These are phyloP conservation scores for Pyrochroa serraticornis DNA, from an alignment of 2,888 invertebrate genomes.

Conservation along the genomic window DNA sequence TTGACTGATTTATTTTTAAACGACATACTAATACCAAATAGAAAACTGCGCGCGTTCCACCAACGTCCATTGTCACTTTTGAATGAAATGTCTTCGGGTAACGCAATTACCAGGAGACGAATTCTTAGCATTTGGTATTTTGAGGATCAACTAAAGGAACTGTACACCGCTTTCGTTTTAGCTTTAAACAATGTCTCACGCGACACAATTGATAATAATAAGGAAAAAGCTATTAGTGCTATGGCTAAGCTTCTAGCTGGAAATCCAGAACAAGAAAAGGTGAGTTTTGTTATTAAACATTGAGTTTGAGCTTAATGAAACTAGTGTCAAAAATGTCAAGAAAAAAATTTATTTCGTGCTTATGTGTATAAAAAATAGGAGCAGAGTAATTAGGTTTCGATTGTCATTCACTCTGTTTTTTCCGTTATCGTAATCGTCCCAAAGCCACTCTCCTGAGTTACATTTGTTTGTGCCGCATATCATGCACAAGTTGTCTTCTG, in stretches of 20 bases:
- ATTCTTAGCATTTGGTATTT: constrained; percentile 83
- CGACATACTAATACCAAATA: constrained; percentile 70
- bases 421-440: no score
- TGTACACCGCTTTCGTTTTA: constrained; percentile 68
- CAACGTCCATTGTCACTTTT: constrained; percentile 67
- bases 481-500: neutral
- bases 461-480: constrained; percentile 5
- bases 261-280: constrained; percentile 86
- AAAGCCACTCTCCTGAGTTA: neutral
- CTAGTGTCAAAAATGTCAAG: neutral
- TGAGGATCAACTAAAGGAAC: constrained; percentile 85
- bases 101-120: constrained; percentile 69
- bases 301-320: no score
- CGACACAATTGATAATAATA: constrained; percentile 79
- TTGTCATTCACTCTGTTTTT: neutral
- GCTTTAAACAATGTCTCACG: constrained; percentile 75
- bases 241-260: constrained; percentile 77
- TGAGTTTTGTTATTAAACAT: no score
- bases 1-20: constrained; percentile 78
- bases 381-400: neutral
- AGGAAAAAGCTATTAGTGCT: constrained; percentile 78
- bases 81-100: constrained; percentile 66
- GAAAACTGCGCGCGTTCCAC: constrained; percentile 70
- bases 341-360: neutral
- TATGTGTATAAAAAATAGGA: neutral